Conservation (phyloP, 2,113 vertebrate species). For the Carollia perspicillata region DNA sequence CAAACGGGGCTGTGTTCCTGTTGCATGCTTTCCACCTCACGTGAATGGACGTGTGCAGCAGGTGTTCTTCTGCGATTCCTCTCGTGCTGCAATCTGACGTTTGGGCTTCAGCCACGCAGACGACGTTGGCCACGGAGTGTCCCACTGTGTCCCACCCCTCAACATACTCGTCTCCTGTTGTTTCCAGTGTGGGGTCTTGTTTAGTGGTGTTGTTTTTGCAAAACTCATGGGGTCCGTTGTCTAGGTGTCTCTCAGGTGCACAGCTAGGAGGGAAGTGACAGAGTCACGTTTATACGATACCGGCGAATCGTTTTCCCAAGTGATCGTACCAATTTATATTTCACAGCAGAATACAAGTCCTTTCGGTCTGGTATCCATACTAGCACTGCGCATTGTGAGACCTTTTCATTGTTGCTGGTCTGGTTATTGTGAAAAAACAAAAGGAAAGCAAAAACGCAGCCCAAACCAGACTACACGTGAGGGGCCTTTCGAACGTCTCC, state of each 20-base stretch:
- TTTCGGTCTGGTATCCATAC: not conserved
- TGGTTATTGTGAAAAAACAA: not conserved
- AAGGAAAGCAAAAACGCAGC: not conserved
- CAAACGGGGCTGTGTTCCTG: not conserved
- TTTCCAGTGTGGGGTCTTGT: not conserved
- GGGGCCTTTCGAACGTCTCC: not conserved
- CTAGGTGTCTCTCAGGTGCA: too few species aligned
- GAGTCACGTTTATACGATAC: not conserved
- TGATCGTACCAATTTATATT: not conserved
- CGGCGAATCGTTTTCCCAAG: not conserved
- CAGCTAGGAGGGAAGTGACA: not conserved
- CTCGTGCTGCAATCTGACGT: not conserved
- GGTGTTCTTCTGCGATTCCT: accelerated
- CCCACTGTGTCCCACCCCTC: not conserved
- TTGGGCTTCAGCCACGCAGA: not conserved
- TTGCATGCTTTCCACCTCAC: accelerated
- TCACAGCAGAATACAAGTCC: not conserved
- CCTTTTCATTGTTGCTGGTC: not conserved
- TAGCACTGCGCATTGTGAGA: not conserved
- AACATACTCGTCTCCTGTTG: not conserved
- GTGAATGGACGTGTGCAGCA: not conserved
- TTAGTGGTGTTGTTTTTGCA: not conserved
- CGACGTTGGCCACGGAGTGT: not conserved
- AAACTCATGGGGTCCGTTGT: not conserved
- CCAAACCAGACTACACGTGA: not conserved